Conservation (phyloP, 2,113 vertebrate genomes). For the Synchiropus splendidus region DNA sequence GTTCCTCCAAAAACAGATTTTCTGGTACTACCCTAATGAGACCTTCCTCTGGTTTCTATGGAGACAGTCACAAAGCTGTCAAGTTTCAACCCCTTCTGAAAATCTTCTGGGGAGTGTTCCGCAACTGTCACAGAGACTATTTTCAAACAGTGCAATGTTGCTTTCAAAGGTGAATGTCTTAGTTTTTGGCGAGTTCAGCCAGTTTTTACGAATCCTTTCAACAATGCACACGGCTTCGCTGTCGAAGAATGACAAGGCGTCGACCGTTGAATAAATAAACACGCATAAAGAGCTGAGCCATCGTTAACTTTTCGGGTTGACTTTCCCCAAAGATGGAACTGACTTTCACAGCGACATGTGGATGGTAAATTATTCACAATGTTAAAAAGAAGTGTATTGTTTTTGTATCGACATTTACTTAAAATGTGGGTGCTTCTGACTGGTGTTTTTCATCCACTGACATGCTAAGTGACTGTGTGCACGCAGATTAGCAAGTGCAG, state of each 20-base stretch:
- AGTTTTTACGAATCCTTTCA: slow-evolving; percentile 45
- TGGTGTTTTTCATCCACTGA: too few species aligned
- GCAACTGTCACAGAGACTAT: slow-evolving; percentile 62
- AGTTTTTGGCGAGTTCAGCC: slow-evolving; percentile 53
- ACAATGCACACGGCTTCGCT: slow-evolving; percentile 39
- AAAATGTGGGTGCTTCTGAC: too few species aligned
- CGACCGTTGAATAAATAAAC: slow-evolving; percentile 52
- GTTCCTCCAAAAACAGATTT: slow-evolving; percentile 45
- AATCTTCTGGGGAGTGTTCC: slow-evolving; percentile 53
- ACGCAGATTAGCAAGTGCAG: too few species aligned
- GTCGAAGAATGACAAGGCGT: slow-evolving; percentile 35
- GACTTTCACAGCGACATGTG: slow-evolving; percentile 13
- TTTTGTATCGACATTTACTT: slow-evolving; percentile 1
- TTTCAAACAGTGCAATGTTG: slow-evolving; percentile 56
- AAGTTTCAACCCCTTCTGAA: slow-evolving; percentile 63
- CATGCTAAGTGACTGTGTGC: too few species aligned
- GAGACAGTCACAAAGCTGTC: slow-evolving; percentile 74
- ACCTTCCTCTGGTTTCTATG: slow-evolving; percentile 66
- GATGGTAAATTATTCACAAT: slow-evolving; percentile 9
- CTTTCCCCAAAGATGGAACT: slow-evolving; percentile 11
- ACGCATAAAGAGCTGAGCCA: slow-evolving; percentile 23
- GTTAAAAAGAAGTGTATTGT: not conserved
- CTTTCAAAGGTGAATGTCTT: slow-evolving; percentile 57
- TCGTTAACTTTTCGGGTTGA: slow-evolving; percentile 25
- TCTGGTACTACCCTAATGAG: slow-evolving; percentile 65